Conservation (phyloP, 1,140 invertebrate species). For the Macrostomum lignano region DNA sequence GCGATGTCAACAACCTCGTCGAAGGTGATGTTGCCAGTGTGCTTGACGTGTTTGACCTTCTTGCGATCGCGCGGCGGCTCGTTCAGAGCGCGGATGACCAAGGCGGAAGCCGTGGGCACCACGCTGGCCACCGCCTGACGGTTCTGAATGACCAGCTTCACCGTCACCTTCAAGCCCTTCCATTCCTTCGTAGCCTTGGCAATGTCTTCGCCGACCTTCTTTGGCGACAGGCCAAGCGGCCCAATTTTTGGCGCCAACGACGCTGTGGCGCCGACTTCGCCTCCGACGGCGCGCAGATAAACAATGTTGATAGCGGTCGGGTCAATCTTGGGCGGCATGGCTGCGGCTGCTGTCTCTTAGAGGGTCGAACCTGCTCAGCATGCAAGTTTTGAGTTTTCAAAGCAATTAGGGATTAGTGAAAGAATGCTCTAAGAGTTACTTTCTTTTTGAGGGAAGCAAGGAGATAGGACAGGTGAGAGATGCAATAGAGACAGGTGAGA, state of each 20-base stretch:
- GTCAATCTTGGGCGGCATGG: constrained; percentile 50
- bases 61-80: constrained; percentile 91
- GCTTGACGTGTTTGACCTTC: constrained; percentile 96
- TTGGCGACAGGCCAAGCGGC: constrained; percentile 89
- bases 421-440: too few species aligned
- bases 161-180: constrained; percentile 96
- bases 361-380: too few species aligned
- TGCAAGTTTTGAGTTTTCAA: too few species aligned
- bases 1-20: constrained; percentile 76
- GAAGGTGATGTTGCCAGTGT: constrained; percentile 73
- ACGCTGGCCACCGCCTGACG: constrained; percentile 85
- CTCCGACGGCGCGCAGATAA: constrained; percentile 77
- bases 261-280: constrained; percentile 94
- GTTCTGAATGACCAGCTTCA: constrained; percentile 63
- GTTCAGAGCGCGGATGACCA: constrained; percentile 88
- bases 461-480: too few species aligned
- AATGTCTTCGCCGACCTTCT: constrained; percentile 99
- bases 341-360: too few species aligned
- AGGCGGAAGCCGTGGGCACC: constrained; percentile 77
- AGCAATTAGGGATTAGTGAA: too few species aligned
- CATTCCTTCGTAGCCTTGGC: constrained; percentile 90
- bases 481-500: too few species aligned
- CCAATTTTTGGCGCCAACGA: constrained; percentile 95
- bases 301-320: constrained; percentile 79
- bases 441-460: too few species aligned